Evolutionary conservation across 2,113 vertebrate genomes (phyloP).

Genomic region (Gorilla gorilla): DNA sequence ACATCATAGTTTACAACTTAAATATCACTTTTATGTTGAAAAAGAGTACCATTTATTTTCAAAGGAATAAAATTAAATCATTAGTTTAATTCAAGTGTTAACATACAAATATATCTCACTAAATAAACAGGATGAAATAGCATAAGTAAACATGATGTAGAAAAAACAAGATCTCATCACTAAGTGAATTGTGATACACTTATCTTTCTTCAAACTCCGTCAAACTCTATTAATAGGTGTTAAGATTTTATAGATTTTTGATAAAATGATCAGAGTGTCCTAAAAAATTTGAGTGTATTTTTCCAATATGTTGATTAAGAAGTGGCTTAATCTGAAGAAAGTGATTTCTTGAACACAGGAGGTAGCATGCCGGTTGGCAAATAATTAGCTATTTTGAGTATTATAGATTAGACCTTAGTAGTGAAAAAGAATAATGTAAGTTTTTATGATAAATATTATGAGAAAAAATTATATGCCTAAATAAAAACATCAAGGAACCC

Average conservation of each 20-base stretch:
- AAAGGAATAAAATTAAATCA: conserved; percentile 1
- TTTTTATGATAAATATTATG: not conserved
- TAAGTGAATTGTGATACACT: conserved; percentile 77
- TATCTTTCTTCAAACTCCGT: conserved; percentile 70
- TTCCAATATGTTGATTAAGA: conserved; percentile 43
- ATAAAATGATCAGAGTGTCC: conserved; percentile 5
- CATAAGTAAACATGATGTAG: conserved; percentile 76
- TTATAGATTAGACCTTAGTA: not conserved
- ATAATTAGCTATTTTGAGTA: not conserved
- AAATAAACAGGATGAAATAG: conserved; percentile 53
- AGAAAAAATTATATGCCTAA: conserved; percentile 10
- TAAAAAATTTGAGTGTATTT: not conserved
- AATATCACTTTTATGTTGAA: not conserved
- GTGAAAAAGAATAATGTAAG: not conserved
- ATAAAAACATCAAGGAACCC: not conserved
- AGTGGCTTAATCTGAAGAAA: conserved; percentile 38
- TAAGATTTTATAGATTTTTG: conserved; percentile 74
- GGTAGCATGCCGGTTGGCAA: not conserved
- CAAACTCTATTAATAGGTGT: conserved; percentile 79
- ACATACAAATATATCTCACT: not conserved
- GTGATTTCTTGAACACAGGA: not conserved
- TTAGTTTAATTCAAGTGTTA: conserved; percentile 22
- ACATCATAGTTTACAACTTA: not conserved
- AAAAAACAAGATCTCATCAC: conserved; percentile 73
- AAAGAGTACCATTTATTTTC: not conserved